Evolutionary conservation across 1,140 invertebrate species (phyloP), one percentile per base, ranked within the genome.

Genomic region (Brachionus angularis): DNA sequence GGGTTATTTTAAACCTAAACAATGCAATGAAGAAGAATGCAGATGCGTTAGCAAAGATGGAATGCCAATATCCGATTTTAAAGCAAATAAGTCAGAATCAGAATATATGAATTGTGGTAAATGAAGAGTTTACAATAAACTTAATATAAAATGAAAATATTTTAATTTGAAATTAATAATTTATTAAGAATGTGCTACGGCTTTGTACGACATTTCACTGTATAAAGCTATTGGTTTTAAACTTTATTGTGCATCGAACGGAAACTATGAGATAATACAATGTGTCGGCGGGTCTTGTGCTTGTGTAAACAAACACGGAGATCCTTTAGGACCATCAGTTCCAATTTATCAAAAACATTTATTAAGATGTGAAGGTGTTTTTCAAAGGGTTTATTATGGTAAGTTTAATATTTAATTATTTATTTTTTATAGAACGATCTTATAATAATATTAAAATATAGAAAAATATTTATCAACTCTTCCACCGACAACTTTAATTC

Each of bases 41-140:
- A 25, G 64, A 0, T 70, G 64, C 34, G 64, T 70, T 5, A 70
- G 25, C 16, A 10, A 18, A 52, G 33, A 36, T 34, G 64, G 64
- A 18, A 4, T 53, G 34, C 46, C 47, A 16, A 67, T 67, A 31
- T 67, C 62, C 1, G 42, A 70, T 34, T 50, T 70, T 53, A 70
- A 42, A 18, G 36, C 44, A n/a, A 36, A 50, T 29, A 29, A 33
- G n/a, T 70, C 64, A 2, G 27, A 70, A 27, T 25, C 49, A 39
- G 34, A 50, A 5, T 4, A 50, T 16, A 70, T 70, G 31, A 70
- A 70, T 34, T 70, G 64, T 70, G 64, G 62, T 69, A 69, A 69
- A n/a, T n/a, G n/a, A n/a, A n/a, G n/a, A n/a, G n/a, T n/a, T n/a
- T n/a, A n/a, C n/a, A n/a, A n/a, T n/a, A n/a, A n/a, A n/a, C n/a